Evolutionary conservation across 1,140 invertebrate species (phyloP).

Genomic region (Zaprionus vittiger): DNA sequence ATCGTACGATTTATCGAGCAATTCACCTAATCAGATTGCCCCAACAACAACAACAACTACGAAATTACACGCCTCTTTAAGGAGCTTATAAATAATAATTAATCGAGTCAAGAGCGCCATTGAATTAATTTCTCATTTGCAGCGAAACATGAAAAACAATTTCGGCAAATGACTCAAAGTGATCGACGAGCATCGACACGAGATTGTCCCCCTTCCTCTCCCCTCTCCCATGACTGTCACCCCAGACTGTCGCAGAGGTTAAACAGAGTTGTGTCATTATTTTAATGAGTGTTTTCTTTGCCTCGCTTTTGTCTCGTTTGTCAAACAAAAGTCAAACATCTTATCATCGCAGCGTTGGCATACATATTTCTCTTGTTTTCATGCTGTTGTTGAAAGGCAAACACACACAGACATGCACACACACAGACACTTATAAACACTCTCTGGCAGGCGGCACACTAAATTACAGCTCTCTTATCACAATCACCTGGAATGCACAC

Average conservation of each 20-base stretch:
- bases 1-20: background rate
- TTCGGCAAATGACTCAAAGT: slow-evolving; percentile 48
- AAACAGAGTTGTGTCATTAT: slow-evolving; percentile 67
- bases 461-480: slow-evolving; percentile 66
- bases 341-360: slow-evolving; percentile 70
- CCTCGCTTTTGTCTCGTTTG: slow-evolving; percentile 27
- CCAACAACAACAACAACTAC: slow-evolving; percentile 5
- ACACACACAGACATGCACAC: slow-evolving; percentile 5
- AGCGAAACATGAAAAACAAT: slow-evolving; percentile 18
- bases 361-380: slow-evolving; percentile 56
- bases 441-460: background rate
- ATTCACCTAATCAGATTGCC: slow-evolving; percentile 3
- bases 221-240: background rate
- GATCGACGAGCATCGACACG: slow-evolving; percentile 17
- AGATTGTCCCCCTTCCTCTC: background rate
- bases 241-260: slow-evolving; percentile 17
- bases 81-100: slow-evolving; percentile 53
- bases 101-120: slow-evolving; percentile 58
- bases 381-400: slow-evolving; percentile 22
- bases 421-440: background rate
- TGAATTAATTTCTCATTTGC: slow-evolving; percentile 18
- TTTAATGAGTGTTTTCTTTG: slow-evolving; percentile 58
- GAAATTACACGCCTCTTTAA: slow-evolving; percentile 46
- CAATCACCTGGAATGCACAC: slow-evolving; percentile 69
- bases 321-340: slow-evolving; percentile 48